Evolutionary conservation across 2,797 vertebrate species (phyloP), one percentile per base, ranked within the genome.

Genomic region (Poecilia wingei): DNA sequence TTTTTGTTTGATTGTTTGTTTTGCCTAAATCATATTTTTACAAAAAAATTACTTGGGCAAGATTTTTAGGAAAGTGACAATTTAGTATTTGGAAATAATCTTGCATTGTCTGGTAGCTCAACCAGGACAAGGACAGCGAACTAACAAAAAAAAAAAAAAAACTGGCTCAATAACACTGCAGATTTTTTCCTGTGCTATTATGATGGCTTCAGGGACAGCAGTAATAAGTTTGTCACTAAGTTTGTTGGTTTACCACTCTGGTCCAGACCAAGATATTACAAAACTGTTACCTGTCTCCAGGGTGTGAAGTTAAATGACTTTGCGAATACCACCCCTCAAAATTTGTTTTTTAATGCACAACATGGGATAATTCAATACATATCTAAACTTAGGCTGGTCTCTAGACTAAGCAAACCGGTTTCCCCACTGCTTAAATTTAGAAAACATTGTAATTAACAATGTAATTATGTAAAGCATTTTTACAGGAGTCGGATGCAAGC

Each of bases 391-490:
- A 14, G 75, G 43, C 66, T 80, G 25, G 45, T 81, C 83, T 66
- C 25, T 9, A 25, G 61, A 51, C 39, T 82, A 57, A 55, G 77
- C 59, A 85, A 85, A 86, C 51, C 53, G 80, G 39, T 51, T 78
- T 55, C 77, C 74, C 74, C 25, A 39, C 72, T 74, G 72, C 82
- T 83, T 86, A 82, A 84, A 87, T 81, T 69, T 76, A 79, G 68
- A 84, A 71, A 85, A 78, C 82, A 85, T 49, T 75, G 59, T 84
- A 86, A 88, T 90, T 86, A 87, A 61, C 79, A 81, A 80, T 76
- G 76, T 72, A 89, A 84, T 87, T 88, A 88, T 85, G 77, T 72
- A 76, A 81, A 89, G 77, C 74, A 57, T 85, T 78, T 88, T 84
- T 80, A 83, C 84, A 85, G 69, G 80, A 76, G 83, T 83, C 70